Base-by-base conservation (phyloP, 1,140 invertebrate species). In the Hyposmocoma kahamanoa region DNA sequence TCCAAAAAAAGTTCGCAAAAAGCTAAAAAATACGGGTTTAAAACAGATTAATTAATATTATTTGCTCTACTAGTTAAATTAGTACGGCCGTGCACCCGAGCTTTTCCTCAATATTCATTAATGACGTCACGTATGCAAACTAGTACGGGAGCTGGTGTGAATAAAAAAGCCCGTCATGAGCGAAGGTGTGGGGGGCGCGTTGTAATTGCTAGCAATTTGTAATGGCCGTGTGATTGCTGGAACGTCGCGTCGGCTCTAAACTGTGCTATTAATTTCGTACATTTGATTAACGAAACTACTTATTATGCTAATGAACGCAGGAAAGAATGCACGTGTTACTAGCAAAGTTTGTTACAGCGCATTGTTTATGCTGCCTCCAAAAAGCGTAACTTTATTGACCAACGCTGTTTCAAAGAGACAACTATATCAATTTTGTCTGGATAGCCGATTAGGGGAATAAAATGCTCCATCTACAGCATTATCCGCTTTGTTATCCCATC, bases 221-320 rank as follows among this genome's bases (percentile, higher is more conserved):
- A 80, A 81, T 77, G 67, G 71, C 66, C 68, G 69, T 76, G 72
- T 74, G 81, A 82, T 82, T 82, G 78, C 69, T 72, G 67, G 63
- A n/a, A 70, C 67, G 77, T 67, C 72, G 77, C 73, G 74, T 72
- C 65, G 74, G 68, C 68, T 79, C 77, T 84, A 83, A 84, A 81
- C 81, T 81, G 68, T 67, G 71, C 81, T 79, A 84, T 84, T 84
- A 84, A 84, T 84, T 81, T 81, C 72, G 77, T 83, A 80, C 79
- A 83, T 84, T 84, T 84, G 79, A 84, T 84, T 84, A 84, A 84
- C 81, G 81, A 75, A 84, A 84, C 79, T 83, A 81, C 79, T 82
- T 83, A 77, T 81, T 84, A 84, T 83, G 77, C 52, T 81, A 84
- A 84, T 84, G 81, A 83, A 80, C 75, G 77, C 67, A 66, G 65